phyloP scores from a whole-genome alignment of 37 sponge, comb jelly and placozoan genomes.

The Ianthella basta region DNA sequence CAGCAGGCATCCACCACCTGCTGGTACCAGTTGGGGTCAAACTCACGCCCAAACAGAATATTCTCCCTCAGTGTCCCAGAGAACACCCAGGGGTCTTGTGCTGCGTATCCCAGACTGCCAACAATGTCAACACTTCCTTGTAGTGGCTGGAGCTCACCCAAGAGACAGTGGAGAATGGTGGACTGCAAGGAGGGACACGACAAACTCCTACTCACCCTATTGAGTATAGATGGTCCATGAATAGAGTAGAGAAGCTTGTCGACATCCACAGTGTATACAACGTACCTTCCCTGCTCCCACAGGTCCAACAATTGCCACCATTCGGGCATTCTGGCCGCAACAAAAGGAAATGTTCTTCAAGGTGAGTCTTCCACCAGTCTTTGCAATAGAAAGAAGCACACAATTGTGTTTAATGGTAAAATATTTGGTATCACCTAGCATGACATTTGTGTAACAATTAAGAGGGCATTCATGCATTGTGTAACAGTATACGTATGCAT shows the following conservation, averaged over 20 bases:
- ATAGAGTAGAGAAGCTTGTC: too few species aligned
- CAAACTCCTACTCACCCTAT: too few species aligned
- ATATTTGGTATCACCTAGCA: too few species aligned
- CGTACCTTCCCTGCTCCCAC: constrained; percentile 50
- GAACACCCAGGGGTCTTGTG: constrained; percentile 65
- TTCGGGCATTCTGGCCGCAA: background rate
- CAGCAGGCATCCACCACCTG: constrained; percentile 51
- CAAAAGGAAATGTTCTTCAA: constrained; percentile 3
- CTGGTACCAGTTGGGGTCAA: constrained; percentile 48
- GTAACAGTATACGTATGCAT: too few species aligned
- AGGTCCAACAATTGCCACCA: constrained; percentile 42
- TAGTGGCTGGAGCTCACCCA: constrained; percentile 47
- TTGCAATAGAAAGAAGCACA: too few species aligned
- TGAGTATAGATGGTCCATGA: too few species aligned
- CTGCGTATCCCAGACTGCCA: constrained; percentile 41
- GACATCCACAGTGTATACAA: too few species aligned
- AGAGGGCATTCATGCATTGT: too few species aligned
- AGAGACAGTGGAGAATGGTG: constrained; percentile 40
- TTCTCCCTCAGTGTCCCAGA: constrained; percentile 62
- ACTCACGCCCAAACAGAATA: constrained; percentile 49
- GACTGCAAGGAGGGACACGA: constrained; percentile 9
- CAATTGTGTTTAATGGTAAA: too few species aligned
- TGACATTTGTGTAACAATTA: too few species aligned
- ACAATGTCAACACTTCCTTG: constrained; percentile 34
- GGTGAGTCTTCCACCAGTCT: background rate